These are phyloP conservation scores for Melanotaenia parkinsoni DNA, from an alignment of 2,797 vertebrate genomes.

Conservation along the genomic window DNA sequence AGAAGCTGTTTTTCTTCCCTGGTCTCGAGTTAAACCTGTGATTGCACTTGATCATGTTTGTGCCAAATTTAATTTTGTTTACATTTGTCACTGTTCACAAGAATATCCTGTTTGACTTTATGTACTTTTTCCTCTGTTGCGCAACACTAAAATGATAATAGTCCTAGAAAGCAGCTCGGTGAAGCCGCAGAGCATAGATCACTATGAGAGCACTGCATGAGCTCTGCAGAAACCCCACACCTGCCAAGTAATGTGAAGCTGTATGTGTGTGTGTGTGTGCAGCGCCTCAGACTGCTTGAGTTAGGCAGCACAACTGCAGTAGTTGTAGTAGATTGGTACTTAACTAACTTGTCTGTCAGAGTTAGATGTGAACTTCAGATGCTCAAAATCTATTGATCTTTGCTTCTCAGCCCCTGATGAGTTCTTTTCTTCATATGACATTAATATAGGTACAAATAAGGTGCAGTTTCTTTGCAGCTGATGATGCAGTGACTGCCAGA, in stretches of 20 bases:
- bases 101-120: conserved; percentile 12
- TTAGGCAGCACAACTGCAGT: conserved; percentile 67
- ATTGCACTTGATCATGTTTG: conserved; percentile 47
- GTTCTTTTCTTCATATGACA: conserved; percentile 44
- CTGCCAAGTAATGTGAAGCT: conserved; percentile 52
- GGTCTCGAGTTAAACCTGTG: conserved; percentile 17
- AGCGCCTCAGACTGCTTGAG: conserved; percentile 17
- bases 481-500: conserved; percentile 34
- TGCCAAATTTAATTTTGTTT: conserved; percentile 69
- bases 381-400: conserved; percentile 44
- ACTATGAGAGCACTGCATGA: conserved; percentile 63
- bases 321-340: conserved; percentile 62
- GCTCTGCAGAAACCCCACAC: conserved; percentile 53
- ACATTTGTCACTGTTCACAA: conserved; percentile 50
- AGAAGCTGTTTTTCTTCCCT: background rate
- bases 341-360: conserved; percentile 45
- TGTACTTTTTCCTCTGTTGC: conserved; percentile 34
- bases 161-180: conserved; percentile 23
- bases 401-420: conserved; percentile 46
- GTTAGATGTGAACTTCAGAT: conserved; percentile 48
- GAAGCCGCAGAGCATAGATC: conserved; percentile 48
- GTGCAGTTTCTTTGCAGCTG: conserved; percentile 31
- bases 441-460: conserved; percentile 57
- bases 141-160: conserved; percentile 48
- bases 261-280: conserved; percentile 10